A percentile compares a stretch with the other conserved stretches of the same genome.
Conservation (phyloP, 2,113 vertebrate species). For the Ageneiosus marmoratus region DNA sequence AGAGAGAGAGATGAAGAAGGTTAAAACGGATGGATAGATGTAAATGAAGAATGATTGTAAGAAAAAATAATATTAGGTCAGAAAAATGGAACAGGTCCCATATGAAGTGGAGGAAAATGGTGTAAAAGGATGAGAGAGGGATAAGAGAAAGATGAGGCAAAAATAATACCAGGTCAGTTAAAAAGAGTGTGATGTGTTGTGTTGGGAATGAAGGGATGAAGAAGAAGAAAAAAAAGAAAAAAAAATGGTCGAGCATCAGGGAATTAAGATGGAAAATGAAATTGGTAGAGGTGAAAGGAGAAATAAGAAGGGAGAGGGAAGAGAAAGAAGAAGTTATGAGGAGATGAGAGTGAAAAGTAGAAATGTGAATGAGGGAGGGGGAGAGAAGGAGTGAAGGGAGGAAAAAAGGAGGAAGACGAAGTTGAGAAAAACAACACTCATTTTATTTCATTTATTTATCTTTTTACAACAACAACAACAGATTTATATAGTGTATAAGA, state of each 20-base stretch:
- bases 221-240: slow-evolving; percentile 31
- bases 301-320: not conserved
- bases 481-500: not conserved
- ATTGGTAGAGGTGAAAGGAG: not conserved
- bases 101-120: not conserved
- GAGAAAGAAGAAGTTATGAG: not conserved
- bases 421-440: slow-evolving; percentile 50
- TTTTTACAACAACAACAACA: not conserved
- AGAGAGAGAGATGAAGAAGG: not conserved
- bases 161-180: not conserved
- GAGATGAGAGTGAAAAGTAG: not conserved
- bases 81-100: not conserved
- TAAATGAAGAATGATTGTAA: not conserved
- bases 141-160: not conserved
- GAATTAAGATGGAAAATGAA: not conserved
- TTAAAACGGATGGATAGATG: too few relatives aligned
- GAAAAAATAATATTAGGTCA: not conserved
- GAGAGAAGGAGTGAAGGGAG: not conserved
- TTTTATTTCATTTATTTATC: not conserved
- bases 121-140: not conserved
- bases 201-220: not conserved
- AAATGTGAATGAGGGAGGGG: not conserved
- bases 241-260: not conserved
- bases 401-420: not conserved
- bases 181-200: not conserved